Evolutionary conservation across 2,888 invertebrate species (phyloP), one percentile per base, ranked within the genome.

Genomic region (Buathra laborator): DNA sequence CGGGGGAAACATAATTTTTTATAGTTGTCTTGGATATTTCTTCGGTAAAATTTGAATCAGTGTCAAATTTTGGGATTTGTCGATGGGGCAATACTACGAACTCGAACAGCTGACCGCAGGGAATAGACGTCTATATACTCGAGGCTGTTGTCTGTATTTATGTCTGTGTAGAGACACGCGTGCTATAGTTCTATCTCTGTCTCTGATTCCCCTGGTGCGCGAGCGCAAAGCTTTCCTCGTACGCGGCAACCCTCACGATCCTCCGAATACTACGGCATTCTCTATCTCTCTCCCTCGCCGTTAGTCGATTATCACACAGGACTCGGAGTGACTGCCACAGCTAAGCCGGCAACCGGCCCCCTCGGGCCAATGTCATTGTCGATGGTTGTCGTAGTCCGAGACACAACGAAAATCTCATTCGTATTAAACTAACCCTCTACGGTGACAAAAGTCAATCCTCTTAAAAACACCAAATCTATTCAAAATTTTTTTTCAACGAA

Each of bases 351-450:
- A 53, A 56, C 66, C 66, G 48, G 62, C 67, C 66, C 74, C 82
- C 76, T 79, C 71, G 79, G 79, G 85, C 85, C 85, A 85, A 85
- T 85, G 85, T 85, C 85, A 85, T 51, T 79, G 85, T 62, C 79
- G 72, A 82, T 82, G 51, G 82, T 85, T 82, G 85, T 80, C 85
- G 82, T 76, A 85, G 85, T 82, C 85, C 82, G 44, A 29, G 59
- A 6, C 56, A 37, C 51, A 51, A 14, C 51, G 64, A 5, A 51
- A 51, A 76, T 76, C 51, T 37, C 66, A 51, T 76, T 66, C 75
- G 51, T 16, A 66, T 76, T 24, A 19, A 76, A 43, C 48, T 64
- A 76, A 37, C 29, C 59, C 72, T 7, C 3, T 12, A 19, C 59
- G 59, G 24, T 24, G 37, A 79, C 64, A 51, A 43, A 68, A 56